Base-by-base conservation (phyloP, 2,113 vertebrate genomes). In the Muntiacus reevesi region DNA sequence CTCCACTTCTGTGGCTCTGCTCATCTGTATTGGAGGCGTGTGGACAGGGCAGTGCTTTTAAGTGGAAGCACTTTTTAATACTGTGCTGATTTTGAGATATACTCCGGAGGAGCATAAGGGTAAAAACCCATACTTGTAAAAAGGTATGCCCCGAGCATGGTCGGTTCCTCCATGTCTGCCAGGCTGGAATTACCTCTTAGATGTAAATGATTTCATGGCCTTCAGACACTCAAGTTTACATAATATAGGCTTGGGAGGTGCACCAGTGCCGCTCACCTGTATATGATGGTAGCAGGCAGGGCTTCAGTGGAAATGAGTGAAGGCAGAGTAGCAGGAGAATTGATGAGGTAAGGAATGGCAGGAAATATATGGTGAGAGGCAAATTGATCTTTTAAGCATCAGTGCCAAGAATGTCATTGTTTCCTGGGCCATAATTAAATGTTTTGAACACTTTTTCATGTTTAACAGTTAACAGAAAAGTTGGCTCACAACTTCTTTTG, bases 111-210 rank as follows among this genome's bases (percentile, higher is more conserved):
- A 67, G 88, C 91, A 91, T 64, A 94, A 74, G 47, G n/a, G 14
- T 84, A 67, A 93, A 93, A 91, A 78, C 94, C 78, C 55, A 6
- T 95, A 74, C 86, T 92, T 79, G 27, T 89, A 64, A 90, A 89
- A 57, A 76, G 25, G 62, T n/a, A 28, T 85, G 23, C 62, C 87
- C 87, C 30, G 25, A 94, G 84, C 45, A 16, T 87, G 36, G 47
- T n/a, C 28, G 59, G 7, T 95, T 96, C 71, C 64, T 86, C 59
- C 23, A 23, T 57, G 84, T 90, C 96, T 89, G 82, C 64, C 83
- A 97, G 90, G 71, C 94, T 93, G 87, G 97, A 97, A 62, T 57
- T 59, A 97, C 95, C 33, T 78, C 93, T 60, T 64, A 81, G 86
- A 60, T 92, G 78, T 64, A 47, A 84, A 45, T 85, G 91, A 97